Evolutionary conservation across 2,113 vertebrate genomes (phyloP).

Genomic region (Cottus gobio): DNA sequence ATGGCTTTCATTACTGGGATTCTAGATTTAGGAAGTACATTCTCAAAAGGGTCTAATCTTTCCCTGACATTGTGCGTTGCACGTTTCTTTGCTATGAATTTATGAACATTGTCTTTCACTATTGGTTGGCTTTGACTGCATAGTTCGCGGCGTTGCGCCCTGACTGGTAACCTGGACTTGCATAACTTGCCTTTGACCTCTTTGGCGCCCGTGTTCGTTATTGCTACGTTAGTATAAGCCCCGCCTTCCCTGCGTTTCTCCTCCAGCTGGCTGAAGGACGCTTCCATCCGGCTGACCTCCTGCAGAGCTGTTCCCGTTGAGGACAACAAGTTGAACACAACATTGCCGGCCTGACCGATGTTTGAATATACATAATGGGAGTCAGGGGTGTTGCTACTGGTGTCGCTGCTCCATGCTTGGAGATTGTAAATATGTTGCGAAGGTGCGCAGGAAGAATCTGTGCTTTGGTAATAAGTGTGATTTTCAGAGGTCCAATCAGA

Average conservation of each 20-base stretch:
- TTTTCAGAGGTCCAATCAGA: conserved; percentile 76
- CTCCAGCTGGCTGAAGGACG: conserved; percentile 79
- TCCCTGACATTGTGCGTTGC: conserved; percentile 73
- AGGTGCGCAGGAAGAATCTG: conserved; percentile 71
- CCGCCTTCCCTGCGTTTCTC: conserved; percentile 79
- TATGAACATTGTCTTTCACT: conserved; percentile 78
- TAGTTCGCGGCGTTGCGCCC: conserved; percentile 83
- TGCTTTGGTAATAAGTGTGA: conserved; percentile 76
- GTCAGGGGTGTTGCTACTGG: conserved; percentile 87
- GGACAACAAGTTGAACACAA: conserved; percentile 84
- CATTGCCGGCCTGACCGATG: conserved; percentile 73
- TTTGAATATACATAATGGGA: conserved; percentile 73
- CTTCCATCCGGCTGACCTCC: conserved; percentile 78
- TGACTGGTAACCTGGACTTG: conserved; percentile 94
- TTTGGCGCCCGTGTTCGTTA: conserved; percentile 82
- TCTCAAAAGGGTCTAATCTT: conserved; percentile 80
- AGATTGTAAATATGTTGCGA: conserved; percentile 83
- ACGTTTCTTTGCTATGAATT: conserved; percentile 24
- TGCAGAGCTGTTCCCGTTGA: conserved; percentile 81
- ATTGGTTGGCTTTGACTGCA: conserved; percentile 79
- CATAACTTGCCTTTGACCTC: conserved; percentile 83
- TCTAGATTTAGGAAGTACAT: conserved; percentile 86
- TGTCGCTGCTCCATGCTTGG: conserved; percentile 89
- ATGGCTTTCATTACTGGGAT: conserved; percentile 90
- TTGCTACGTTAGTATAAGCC: conserved; percentile 81